Conservation (phyloP, 2,113 vertebrate genomes). For the Chamaetylas fuelleborni region DNA sequence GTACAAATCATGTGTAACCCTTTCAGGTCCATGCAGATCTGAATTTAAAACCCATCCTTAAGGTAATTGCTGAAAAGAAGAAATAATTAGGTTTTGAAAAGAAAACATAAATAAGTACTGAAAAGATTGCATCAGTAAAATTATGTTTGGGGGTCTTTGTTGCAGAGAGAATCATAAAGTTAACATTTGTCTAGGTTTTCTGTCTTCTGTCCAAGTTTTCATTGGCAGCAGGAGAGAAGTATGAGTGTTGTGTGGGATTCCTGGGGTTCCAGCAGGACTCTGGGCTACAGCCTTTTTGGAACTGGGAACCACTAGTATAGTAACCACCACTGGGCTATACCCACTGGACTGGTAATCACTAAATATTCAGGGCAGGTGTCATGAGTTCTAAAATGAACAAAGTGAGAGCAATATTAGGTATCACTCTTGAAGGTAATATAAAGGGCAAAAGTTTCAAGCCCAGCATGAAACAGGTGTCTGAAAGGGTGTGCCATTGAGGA, state of each 20-base stretch:
- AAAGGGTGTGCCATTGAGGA: neutral
- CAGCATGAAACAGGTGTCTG: neutral
- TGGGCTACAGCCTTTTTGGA: neutral
- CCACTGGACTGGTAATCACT: neutral
- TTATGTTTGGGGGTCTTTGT: neutral
- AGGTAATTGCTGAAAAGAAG: neutral
- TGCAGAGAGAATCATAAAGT: neutral
- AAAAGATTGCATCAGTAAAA: neutral
- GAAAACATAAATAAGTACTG: neutral
- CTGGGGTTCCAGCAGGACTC: neutral
- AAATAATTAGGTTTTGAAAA: neutral
- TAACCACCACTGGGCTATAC: neutral
- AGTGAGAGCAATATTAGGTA: neutral
- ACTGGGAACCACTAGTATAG: neutral
- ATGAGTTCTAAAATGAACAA: neutral
- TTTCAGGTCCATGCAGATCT: neutral
- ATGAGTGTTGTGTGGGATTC: neutral
- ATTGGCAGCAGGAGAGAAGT: neutral
- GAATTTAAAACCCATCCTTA: neutral
- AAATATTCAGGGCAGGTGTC: neutral
- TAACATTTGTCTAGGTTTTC: neutral
- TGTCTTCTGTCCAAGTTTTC: neutral
- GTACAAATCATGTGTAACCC: neutral
- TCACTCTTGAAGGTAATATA: neutral
- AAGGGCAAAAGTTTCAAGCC: neutral